Evolutionary conservation across 1,140 invertebrate species (phyloP).

Genomic region (Arctopsyche grandis): DNA sequence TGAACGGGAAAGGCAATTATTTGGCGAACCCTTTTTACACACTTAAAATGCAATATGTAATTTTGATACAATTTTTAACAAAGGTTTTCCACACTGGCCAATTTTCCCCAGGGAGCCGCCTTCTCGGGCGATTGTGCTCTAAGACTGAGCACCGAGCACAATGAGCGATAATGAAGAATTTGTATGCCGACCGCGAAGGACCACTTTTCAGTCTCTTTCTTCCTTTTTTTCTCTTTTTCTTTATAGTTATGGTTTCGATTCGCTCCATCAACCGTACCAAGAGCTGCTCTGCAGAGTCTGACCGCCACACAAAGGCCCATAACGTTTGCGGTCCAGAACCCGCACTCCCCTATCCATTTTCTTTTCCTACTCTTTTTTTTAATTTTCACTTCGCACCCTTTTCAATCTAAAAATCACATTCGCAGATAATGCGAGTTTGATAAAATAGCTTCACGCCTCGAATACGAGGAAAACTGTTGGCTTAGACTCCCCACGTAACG

Average conservation of each 20-base stretch:
- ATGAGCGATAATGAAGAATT: constrained; percentile 41
- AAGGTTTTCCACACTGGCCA: not conserved
- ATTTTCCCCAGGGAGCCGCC: not conserved
- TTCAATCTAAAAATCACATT: not conserved
- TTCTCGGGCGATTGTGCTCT: not conserved
- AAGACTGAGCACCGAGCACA: constrained; percentile 13
- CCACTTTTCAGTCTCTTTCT: constrained; percentile 34
- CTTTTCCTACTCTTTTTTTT: constrained; percentile 2
- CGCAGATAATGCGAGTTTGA: constrained; percentile 14
- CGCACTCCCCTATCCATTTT: constrained; percentile 5
- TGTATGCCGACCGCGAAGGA: constrained; percentile 29
- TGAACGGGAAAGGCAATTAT: too few species aligned
- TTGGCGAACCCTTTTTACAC: too few species aligned
- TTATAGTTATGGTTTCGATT: constrained; percentile 39
- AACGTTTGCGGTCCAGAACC: constrained; percentile 10
- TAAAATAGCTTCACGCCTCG: not conserved
- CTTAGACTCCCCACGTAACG: too few species aligned
- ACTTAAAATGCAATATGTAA: too few species aligned
- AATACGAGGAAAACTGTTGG: not conserved
- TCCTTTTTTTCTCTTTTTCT: constrained; percentile 10
- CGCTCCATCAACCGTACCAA: constrained; percentile 34
- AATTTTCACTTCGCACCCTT: constrained; percentile 19
- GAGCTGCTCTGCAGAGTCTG: constrained; percentile 2
- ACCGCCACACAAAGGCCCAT: constrained; percentile 14
- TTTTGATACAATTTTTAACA: too few species aligned